Evolutionary conservation across 2,888 invertebrate genomes (phyloP).

Genomic region (Vesta saturnalis): DNA sequence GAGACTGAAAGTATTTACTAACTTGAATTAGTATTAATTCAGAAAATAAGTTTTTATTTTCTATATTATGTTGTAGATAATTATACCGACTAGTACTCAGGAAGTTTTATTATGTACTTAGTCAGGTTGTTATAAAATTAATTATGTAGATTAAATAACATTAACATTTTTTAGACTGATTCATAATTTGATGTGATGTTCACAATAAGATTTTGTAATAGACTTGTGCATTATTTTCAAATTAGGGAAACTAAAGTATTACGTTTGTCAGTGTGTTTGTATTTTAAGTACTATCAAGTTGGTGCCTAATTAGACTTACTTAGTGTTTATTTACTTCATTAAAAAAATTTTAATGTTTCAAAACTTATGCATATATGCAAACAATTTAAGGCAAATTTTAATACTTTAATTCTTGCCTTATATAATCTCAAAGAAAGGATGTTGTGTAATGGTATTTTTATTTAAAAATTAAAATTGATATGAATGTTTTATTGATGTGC

Average conservation of each 20-base stretch:
- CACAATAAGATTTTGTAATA: conserved; percentile 17
- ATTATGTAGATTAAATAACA: conserved; percentile 18
- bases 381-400: no score
- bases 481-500: conserved; percentile 25
- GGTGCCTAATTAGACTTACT: conserved; percentile 24
- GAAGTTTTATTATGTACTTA: conserved; percentile 19
- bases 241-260: conserved; percentile 12
- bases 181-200: conserved; percentile 25
- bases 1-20: conserved; percentile 25
- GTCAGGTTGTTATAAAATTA: conserved; percentile 23
- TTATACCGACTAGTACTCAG: neutral
- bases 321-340: conserved; percentile 2
- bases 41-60: conserved; percentile 8
- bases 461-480: conserved; percentile 14
- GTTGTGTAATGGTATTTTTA: conserved; percentile 20
- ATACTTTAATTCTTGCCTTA: conserved; percentile 25
- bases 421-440: conserved; percentile 32
- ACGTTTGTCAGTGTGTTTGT: conserved; percentile 11
- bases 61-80: neutral
- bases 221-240: conserved; percentile 20
- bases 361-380: no score
- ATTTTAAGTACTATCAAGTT: conserved; percentile 21
- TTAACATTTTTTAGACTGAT: conserved; percentile 29
- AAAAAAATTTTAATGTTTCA: neutral
- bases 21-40: conserved; percentile 17